Evolutionary conservation across 2,113 vertebrate genomes (phyloP).

Genomic region (Aegithalos caudatus): DNA sequence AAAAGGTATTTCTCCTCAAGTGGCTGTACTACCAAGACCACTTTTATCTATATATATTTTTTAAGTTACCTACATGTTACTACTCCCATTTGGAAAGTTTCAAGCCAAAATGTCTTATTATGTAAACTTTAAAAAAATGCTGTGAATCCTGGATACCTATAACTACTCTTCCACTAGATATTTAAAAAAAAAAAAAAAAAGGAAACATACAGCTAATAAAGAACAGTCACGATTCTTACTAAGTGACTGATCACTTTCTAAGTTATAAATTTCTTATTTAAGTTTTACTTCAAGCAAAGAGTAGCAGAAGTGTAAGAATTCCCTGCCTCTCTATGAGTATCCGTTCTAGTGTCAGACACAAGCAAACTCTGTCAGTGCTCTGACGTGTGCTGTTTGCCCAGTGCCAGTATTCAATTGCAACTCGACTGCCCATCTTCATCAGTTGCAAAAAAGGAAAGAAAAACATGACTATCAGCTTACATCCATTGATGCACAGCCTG

Average conservation of each 20-base stretch:
- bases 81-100: neutral
- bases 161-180: neutral
- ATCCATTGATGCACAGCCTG: neutral
- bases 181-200: neutral
- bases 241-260: neutral
- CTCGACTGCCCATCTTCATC: neutral
- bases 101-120: neutral
- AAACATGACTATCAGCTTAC: neutral
- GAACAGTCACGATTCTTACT: neutral
- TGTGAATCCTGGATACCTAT: neutral
- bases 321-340: neutral
- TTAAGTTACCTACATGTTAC: neutral
- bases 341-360: neutral
- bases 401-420: neutral
- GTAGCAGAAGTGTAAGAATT: neutral
- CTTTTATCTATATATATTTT: neutral
- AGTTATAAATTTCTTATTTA: neutral
- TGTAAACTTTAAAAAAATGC: neutral
- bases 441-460: slow-evolving; percentile 15
- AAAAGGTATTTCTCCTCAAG: neutral
- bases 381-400: neutral
- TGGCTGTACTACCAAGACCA: neutral
- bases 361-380: neutral
- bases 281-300: neutral
- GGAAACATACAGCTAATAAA: neutral